Base-by-base conservation (phyloP, 1,140 invertebrate genomes). In the Scaptomyza graminum region DNA sequence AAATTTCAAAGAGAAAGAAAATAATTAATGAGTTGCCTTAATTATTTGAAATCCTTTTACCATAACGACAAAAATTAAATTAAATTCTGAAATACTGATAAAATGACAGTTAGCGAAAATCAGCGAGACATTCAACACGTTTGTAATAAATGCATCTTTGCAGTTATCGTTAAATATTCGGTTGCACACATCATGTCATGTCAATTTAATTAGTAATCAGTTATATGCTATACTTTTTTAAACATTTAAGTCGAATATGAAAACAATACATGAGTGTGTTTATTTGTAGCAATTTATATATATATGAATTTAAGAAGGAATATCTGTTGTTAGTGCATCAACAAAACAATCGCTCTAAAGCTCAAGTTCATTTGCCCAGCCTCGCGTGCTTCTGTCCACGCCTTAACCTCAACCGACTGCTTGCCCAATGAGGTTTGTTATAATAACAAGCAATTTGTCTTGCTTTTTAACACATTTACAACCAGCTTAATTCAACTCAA, bases 371-470 rank as follows among this genome's bases (percentile, higher is more conserved):
- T 67, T 46, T 47, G 8, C 62, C 63, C 50, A 66, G 56, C 22
- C 46, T 62, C 50, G 41, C 64, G 61, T 56, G 71, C 43, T 57
- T 57, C 41, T 39, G 31, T 46, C 13, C 60, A 16, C 13, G 31
- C 49, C 18, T 41, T 39, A 34, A 34, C 31, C 8, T 34, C 8
- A 34, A 34, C 7, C 31, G 31, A 34, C 13, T 12, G 18, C 13
- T n/a, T 49, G 54, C 55, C 47, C 76, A 71, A 78, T 78, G 56
- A 78, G 70, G 70, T 71, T 80, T 50, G 64, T 49, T 70, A 63
- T 82, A 87, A 85, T 85, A 85, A 74, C 76, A 49, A 41, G 70
- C 82, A 68, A 85, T 85, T 71, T 71, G 82, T 85, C 82, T 85
- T 81, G 67, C 74, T 60, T 67, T 66, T 85, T 75, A 71, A 63